phyloP scores from a whole-genome alignment of 37 sponge, comb jelly and placozoan species.

The Halichondria panicea region DNA sequence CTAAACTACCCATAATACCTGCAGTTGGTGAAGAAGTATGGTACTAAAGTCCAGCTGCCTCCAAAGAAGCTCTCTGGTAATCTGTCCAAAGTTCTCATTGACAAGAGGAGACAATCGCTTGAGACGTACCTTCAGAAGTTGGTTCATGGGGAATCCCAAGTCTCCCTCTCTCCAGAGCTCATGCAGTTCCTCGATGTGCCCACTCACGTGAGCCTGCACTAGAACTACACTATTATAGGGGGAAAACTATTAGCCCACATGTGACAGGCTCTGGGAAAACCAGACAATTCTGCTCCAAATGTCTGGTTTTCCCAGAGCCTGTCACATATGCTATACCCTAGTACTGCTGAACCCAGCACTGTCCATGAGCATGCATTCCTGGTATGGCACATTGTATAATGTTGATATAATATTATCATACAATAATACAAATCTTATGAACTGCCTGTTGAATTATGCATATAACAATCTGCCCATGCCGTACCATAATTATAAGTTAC shows the following conservation, averaged over 20 bases:
- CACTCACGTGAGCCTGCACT: slow-evolving; percentile 56
- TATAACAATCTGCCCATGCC: not conserved
- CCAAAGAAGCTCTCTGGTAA: slow-evolving; percentile 86
- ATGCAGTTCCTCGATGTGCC: slow-evolving; percentile 68
- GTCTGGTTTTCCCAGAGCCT: too few relatives aligned
- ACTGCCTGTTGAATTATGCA: not conserved
- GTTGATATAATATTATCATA: too few relatives aligned
- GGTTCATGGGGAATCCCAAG: slow-evolving; percentile 70
- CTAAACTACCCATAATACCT: not conserved
- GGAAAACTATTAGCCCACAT: too few relatives aligned
- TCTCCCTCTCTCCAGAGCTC: slow-evolving; percentile 63
- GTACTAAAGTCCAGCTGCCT: slow-evolving; percentile 71
- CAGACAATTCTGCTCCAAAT: too few relatives aligned
- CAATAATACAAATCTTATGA: not conserved
- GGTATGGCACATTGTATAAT: too few relatives aligned
- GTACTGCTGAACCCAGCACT: too few relatives aligned
- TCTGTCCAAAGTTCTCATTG: slow-evolving; percentile 73
- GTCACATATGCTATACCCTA: too few relatives aligned
- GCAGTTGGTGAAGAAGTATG: slow-evolving; percentile 74
- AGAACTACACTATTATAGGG: too few relatives aligned
- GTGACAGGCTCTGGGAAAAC: too few relatives aligned
- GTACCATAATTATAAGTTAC: not conserved
- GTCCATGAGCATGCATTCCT: too few relatives aligned
- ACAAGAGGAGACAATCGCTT: slow-evolving; percentile 64
- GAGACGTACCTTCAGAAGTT: slow-evolving; percentile 90